Base-by-base conservation (phyloP, 2,888 invertebrate genomes). In the Agonopterix subpropinquella region DNA sequence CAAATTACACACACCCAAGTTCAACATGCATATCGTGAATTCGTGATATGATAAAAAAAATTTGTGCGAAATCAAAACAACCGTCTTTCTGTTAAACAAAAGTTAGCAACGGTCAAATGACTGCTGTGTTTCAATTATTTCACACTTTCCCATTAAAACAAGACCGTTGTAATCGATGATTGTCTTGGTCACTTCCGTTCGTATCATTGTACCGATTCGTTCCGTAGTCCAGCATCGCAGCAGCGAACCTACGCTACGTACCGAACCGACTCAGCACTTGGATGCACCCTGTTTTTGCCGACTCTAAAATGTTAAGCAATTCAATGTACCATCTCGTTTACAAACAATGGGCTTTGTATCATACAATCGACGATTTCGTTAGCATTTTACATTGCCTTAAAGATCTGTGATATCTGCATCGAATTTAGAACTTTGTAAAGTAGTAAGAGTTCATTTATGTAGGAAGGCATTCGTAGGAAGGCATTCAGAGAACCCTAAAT, bases 301-400 rank as follows among this genome's bases (percentile, higher is more conserved):
- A 58, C 55, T 54, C 54, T 55, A 51, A 56, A 67, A 66, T 66
- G 62, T 63, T 67, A 64, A 67, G 58, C 63, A 58, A 65, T 59
- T 62, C 60, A 61, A 64, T 62, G 56, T 57, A 55, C 62, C 55
- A 59, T 64, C 68, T 70, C 56, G 64, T 70, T 66, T 64, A 55
- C 60, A 70, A 74, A 79, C 77, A 78, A 79, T 79, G 61, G 77
- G 57, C 68, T 69, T 69, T 71, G 70, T 73, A 69, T 72, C 62
- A 63, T 65, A 61, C 64, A 55, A 64, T 67, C 61, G 65, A 51
- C 62, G 60, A 69, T 73, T 77, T 68, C 63, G 66, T 73, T 73
- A 67, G 70, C 67, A 72, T 71, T 69, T 66, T 59, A 70, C 65
- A 62, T 56, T 56, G 53, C 53, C 52, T 52, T 58, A 65, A 43